These are phyloP conservation scores for Girardinus metallicus DNA, from an alignment of 2,797 vertebrate genomes.

Conservation along the genomic window DNA sequence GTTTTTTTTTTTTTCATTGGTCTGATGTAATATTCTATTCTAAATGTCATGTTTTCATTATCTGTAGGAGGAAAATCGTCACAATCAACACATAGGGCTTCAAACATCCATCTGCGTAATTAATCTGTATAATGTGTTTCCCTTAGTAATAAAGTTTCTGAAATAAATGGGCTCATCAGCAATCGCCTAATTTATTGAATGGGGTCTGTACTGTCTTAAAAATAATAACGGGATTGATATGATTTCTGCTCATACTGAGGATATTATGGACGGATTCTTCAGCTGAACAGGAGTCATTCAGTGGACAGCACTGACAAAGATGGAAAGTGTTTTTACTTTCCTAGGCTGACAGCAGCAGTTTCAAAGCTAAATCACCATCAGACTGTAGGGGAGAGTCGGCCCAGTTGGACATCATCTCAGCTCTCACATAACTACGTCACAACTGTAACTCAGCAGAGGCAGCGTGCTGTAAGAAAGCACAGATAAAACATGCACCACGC, in stretches of 20 bases:
- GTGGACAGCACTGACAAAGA: neutral
- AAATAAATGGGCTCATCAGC: too few species aligned
- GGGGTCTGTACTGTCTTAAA: neutral
- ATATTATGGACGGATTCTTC: neutral
- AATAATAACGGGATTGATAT: neutral
- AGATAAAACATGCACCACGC: neutral
- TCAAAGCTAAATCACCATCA: neutral
- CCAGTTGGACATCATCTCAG: neutral
- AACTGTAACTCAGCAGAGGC: neutral
- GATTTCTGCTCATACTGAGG: neutral
- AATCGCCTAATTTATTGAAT: too few species aligned
- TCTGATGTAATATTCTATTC: too few species aligned
- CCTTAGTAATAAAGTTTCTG: too few species aligned
- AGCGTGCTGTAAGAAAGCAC: neutral
- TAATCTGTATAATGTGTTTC: too few species aligned
- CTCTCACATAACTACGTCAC: neutral
- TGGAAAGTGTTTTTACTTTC: constrained; percentile 4
- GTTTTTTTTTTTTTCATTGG: too few species aligned
- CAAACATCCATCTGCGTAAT: too few species aligned
- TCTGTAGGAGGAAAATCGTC: too few species aligned
- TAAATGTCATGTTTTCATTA: too few species aligned
- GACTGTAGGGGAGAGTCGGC: neutral
- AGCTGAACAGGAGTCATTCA: neutral
- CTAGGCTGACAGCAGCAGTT: neutral
- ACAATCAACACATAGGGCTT: too few species aligned